Percentiles rank a stretch among this genome's conserved stretches.
Evolutionary conservation across 2,797 vertebrate genomes (phyloP).

Genomic region (Pangasius krempfi): DNA sequence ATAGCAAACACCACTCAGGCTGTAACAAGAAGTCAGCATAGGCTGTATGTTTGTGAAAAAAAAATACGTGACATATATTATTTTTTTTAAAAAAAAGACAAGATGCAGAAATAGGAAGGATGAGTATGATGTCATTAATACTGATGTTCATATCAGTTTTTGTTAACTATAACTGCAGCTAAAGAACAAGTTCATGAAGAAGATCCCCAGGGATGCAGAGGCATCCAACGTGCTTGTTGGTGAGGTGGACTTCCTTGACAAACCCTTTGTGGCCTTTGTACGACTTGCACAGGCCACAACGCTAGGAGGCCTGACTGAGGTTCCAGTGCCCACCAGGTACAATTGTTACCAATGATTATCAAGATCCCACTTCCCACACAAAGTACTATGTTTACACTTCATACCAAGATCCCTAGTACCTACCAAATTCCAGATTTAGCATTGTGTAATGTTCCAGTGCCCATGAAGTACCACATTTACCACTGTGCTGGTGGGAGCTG

Average conservation of each 20-base stretch:
- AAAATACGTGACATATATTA: background rate
- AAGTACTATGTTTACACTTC: background rate
- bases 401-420: background rate
- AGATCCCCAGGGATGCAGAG: constrained; percentile 95
- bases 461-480: background rate
- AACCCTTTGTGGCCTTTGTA: constrained; percentile 94
- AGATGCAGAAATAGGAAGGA: background rate
- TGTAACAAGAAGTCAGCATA: no score
- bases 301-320: constrained; percentile 91
- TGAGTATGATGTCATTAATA: background rate
- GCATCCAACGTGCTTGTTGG: constrained; percentile 95
- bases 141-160: background rate
- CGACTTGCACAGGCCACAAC: constrained; percentile 90
- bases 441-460: background rate
- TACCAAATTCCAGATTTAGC: background rate
- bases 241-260: constrained; percentile 93
- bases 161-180: constrained; percentile 69
- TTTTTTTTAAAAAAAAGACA: background rate
- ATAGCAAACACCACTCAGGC: background rate
- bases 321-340: constrained; percentile 95
- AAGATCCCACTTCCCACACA: background rate
- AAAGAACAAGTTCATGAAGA: constrained; percentile 98
- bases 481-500: background rate
- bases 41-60: background rate
- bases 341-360: background rate